Conservation (phyloP, 2,888 invertebrate species). For the Aleiodes leptofemur region DNA sequence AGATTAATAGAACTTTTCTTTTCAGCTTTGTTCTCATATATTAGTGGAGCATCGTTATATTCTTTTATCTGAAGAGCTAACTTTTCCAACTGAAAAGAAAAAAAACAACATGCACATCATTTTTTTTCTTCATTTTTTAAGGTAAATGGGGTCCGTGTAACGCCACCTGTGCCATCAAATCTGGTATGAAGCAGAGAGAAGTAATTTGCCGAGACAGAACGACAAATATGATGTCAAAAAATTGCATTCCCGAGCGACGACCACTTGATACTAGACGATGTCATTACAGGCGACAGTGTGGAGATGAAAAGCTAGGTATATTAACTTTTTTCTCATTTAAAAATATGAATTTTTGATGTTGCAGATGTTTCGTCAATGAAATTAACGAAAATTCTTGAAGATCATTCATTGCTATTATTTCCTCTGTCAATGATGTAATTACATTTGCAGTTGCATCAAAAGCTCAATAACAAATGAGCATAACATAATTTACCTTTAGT, state of each 20-base stretch:
- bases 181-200: slow-evolving; percentile 65
- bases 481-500: too few species aligned
- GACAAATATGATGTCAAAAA: slow-evolving; percentile 62
- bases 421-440: too few species aligned
- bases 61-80: too few species aligned
- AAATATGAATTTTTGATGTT: slow-evolving; percentile 21
- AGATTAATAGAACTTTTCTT: too few species aligned
- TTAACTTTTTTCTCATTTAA: not conserved
- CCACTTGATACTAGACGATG: slow-evolving; percentile 67
- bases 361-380: too few species aligned
- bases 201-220: slow-evolving; percentile 67
- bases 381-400: too few species aligned
- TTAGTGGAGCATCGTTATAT: too few species aligned
- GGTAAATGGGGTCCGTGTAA: slow-evolving; percentile 69
- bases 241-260: slow-evolving; percentile 65
- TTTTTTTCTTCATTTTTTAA: slow-evolving; percentile 43
- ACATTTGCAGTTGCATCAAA: too few species aligned
- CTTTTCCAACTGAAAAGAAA: too few species aligned
- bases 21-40: too few species aligned
- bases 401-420: too few species aligned
- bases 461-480: too few species aligned
- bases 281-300: slow-evolving; percentile 66
- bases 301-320: slow-evolving; percentile 66
- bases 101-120: slow-evolving; percentile 1
- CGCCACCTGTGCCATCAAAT: slow-evolving; percentile 65